These are phyloP conservation scores for Perognathus longimembris DNA, from an alignment of 2,113 vertebrate genomes.

Conservation along the genomic window DNA sequence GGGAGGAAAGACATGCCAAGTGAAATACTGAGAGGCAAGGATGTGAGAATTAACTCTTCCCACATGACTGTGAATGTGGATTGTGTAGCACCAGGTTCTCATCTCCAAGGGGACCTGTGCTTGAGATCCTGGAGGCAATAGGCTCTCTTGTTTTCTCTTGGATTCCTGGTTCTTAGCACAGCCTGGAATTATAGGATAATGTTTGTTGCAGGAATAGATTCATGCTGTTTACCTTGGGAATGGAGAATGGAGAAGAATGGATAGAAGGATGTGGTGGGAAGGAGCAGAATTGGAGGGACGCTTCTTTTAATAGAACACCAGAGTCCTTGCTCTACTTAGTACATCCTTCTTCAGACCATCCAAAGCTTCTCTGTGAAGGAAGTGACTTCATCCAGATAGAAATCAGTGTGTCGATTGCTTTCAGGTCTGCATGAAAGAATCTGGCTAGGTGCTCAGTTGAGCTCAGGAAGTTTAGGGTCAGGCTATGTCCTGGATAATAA, in stretches of 20 bases:
- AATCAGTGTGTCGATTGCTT: background rate
- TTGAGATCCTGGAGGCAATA: background rate
- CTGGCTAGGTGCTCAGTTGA: background rate
- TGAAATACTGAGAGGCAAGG: background rate
- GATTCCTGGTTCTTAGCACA: background rate
- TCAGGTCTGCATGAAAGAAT: background rate
- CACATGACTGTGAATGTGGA: background rate
- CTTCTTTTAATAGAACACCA: background rate
- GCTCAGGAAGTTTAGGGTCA: constrained; percentile 11
- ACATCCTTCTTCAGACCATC: background rate
- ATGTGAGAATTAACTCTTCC: background rate
- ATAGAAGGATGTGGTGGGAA: background rate
- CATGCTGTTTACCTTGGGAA: background rate
- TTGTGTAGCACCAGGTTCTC: background rate
- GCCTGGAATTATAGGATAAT: background rate
- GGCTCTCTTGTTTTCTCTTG: background rate
- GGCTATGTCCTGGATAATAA: background rate
- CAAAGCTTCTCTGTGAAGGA: background rate
- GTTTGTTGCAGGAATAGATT: background rate
- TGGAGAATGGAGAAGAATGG: background rate
- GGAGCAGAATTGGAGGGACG: background rate
- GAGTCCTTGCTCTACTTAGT: background rate
- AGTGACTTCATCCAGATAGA: background rate
- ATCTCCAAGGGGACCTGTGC: background rate
- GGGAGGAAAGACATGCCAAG: background rate